phyloP scores from a whole-genome alignment of 2,888 invertebrate species.

The Aromia moschata region DNA sequence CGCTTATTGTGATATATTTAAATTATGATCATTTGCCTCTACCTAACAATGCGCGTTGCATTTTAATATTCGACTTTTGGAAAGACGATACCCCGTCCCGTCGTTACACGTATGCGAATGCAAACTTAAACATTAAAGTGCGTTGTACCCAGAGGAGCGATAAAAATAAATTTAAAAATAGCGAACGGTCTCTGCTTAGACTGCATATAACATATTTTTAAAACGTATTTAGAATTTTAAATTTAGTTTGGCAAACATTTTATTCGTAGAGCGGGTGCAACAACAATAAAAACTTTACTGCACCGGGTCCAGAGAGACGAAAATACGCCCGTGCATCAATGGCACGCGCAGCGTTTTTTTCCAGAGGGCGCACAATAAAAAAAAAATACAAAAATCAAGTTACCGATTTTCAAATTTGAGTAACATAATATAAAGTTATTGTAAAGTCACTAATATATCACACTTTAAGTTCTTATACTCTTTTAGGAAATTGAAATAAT shows the following conservation, averaged over 20 bases:
- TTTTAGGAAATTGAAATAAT: too few species aligned
- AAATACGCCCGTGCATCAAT: too few species aligned
- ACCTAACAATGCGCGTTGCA: slow-evolving; percentile 3
- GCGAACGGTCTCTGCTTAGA: slow-evolving; percentile 51
- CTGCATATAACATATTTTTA: slow-evolving; percentile 56
- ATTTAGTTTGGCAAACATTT: slow-evolving; percentile 56
- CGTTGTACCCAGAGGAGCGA: slow-evolving; percentile 47
- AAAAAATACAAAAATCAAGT: too few species aligned
- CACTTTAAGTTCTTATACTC: too few species aligned
- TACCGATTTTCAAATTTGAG: too few species aligned
- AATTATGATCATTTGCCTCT: slow-evolving; percentile 13
- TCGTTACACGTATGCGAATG: slow-evolving; percentile 30
- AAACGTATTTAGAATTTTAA: slow-evolving; percentile 58
- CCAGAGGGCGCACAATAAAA: too few species aligned
- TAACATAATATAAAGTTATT: too few species aligned
- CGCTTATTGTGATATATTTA: slow-evolving; percentile 19
- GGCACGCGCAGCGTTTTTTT: too few species aligned
- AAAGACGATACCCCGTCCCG: slow-evolving; percentile 37
- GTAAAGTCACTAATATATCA: too few species aligned
- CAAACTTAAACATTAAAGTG: slow-evolving; percentile 44
- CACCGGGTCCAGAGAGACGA: slow-evolving; percentile 32
- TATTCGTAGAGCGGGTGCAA: slow-evolving; percentile 45
- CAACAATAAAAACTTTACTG: slow-evolving; percentile 38
- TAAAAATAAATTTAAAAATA: slow-evolving; percentile 56
- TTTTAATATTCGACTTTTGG: slow-evolving; percentile 33